Base-by-base conservation (phyloP, 1,140 invertebrate species). In the Polyergus mexicanus region DNA sequence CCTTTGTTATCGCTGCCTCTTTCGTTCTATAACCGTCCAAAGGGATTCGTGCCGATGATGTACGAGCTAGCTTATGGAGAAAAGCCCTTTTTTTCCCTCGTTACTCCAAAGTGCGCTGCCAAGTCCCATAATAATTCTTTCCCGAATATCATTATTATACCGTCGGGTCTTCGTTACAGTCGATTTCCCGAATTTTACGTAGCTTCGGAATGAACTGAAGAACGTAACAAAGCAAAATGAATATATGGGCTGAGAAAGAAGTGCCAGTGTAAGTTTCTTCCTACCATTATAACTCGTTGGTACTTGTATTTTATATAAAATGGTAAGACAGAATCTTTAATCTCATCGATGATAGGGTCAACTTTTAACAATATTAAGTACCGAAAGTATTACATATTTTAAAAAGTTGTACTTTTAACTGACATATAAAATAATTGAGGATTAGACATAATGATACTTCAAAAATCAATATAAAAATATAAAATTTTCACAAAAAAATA, bases 61-160 rank as follows among this genome's bases (percentile, higher is more conserved):
- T 92, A 91, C 89, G 86, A 90, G 89, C 90, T 88, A 56, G 89
- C 90, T 89, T 90, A 88, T 86, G 80, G 86, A 89, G 86, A 77
- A 87, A 91, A 88, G 87, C 90, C 88, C 90, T 89, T 89, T 92
- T 92, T 89, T 90, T 77, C 86, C 90, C 88, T 92, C 89, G 89
- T 92, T 92, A 92, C 83, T 88, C 84, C 38, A 86, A 91, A 91
- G 86, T 91, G 86, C 75, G 87, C 88, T 85, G 83, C 88, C 86
- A 92, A 91, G 84, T 92, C 91, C 89, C 56, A 88, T 91, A 92
- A 92, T 92, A 92, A 92, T 92, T 92, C 91, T 91, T 91, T 92
- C 83, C 71, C 89, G 86, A 92, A 92, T 91, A 91, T 92, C 90
- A 89, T 91, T 88, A 92, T 91, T 89, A 87, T 88, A 87, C 71